These are phyloP conservation scores for Drosophila subsilvestris DNA, from an alignment of 2,888 invertebrate genomes.

Conservation along the genomic window DNA sequence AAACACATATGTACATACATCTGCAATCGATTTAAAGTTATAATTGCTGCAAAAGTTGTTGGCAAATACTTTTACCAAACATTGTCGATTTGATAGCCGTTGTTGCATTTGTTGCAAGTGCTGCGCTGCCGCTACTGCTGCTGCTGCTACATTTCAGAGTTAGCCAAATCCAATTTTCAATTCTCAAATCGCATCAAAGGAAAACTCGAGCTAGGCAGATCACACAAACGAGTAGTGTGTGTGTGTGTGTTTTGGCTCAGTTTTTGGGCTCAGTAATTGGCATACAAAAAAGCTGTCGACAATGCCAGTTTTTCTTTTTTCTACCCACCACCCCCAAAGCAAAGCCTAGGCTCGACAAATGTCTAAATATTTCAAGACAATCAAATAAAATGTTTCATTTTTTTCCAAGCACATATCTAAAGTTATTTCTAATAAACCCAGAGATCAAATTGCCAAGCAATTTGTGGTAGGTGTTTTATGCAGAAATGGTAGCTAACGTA, in stretches of 20 bases:
- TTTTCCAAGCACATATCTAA: constrained; percentile 31
- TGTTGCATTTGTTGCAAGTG: constrained; percentile 21
- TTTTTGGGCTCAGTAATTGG: constrained; percentile 44
- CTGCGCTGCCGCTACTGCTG: constrained; percentile 37
- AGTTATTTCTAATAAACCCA: constrained; percentile 49
- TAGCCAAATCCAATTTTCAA: constrained; percentile 70
- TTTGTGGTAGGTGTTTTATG: constrained; percentile 48
- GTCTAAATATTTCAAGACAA: constrained; percentile 43
- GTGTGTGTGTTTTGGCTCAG: constrained; percentile 36
- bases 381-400: constrained; percentile 51
- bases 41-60: constrained; percentile 70
- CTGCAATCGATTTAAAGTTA: constrained; percentile 54
- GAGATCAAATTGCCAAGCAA: constrained; percentile 51
- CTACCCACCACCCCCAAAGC: constrained; percentile 27
- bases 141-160: constrained; percentile 52
- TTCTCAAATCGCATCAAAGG: constrained; percentile 55
- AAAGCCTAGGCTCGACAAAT: constrained; percentile 46
- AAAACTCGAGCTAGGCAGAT: constrained; percentile 1
- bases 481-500: neutral
- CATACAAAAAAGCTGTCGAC: constrained; percentile 25
- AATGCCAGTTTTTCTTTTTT: constrained; percentile 29
- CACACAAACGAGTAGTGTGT: neutral
- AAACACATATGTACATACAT: neutral
- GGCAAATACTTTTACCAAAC: constrained; percentile 60
- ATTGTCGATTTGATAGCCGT: constrained; percentile 46